A percentile compares a stretch with the other conserved stretches of the same genome.
Conservation (phyloP, 2,888 invertebrate species). For the Erebia palarica region DNA sequence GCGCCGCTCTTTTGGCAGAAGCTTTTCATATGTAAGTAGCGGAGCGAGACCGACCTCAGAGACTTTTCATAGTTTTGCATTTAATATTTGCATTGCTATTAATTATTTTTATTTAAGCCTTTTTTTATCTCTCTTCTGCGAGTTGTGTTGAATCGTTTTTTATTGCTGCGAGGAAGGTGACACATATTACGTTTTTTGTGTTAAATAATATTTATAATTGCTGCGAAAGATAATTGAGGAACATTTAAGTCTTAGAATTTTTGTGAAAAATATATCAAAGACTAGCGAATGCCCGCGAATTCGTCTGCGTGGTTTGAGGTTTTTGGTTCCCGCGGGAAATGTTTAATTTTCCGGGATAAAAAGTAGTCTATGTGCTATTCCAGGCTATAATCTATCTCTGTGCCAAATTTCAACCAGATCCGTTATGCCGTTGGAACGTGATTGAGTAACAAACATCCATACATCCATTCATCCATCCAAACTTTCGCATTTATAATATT, state of each 20-base stretch:
- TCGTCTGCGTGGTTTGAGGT: too few relatives aligned
- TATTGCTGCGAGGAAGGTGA: slow-evolving; percentile 1
- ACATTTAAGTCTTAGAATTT: too few relatives aligned
- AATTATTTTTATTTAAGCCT: slow-evolving; percentile 27
- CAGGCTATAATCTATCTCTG: too few relatives aligned
- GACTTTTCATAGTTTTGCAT: slow-evolving; percentile 29
- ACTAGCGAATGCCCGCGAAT: too few relatives aligned
- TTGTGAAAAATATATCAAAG: background rate
- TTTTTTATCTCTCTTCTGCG: slow-evolving; percentile 26
- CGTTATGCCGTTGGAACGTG: too few relatives aligned
- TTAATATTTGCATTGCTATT: slow-evolving; percentile 30
- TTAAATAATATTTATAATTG: background rate
- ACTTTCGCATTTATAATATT: too few relatives aligned
- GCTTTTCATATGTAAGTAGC: slow-evolving; percentile 55
- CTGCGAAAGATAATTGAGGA: background rate
- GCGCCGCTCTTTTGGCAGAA: slow-evolving; percentile 57
- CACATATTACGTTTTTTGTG: slow-evolving; percentile 1
- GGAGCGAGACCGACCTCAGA: slow-evolving; percentile 42
- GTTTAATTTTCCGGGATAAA: too few relatives aligned
- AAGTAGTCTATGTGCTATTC: too few relatives aligned
- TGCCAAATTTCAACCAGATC: too few relatives aligned
- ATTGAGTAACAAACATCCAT: too few relatives aligned
- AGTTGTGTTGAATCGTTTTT: background rate
- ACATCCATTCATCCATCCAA: too few relatives aligned
- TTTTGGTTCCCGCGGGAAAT: too few relatives aligned